Conservation (phyloP, 2,113 vertebrate species). For the Muntiacus reevesi region DNA sequence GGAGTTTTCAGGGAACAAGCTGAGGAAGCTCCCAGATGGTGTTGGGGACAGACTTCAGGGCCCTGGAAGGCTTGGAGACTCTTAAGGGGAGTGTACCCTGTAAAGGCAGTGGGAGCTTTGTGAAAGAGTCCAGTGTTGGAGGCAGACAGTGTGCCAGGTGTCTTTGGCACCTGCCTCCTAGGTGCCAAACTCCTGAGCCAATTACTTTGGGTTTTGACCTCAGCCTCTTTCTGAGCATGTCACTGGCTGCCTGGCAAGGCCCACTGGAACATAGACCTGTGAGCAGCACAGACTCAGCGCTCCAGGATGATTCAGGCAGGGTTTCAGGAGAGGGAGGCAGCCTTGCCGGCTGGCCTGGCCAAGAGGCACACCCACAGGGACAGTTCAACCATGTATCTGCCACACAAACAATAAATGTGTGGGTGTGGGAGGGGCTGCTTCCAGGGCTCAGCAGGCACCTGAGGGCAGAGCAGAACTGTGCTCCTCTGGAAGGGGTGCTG, state of each 20-base stretch:
- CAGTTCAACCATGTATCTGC: fast-evolving
- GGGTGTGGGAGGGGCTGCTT: not conserved
- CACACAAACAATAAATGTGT: fast-evolving
- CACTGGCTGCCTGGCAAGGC: not conserved
- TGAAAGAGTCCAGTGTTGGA: not conserved
- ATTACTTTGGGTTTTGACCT: not conserved
- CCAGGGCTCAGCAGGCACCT: not conserved
- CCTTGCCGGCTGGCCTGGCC: not conserved
- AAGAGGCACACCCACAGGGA: too few species aligned
- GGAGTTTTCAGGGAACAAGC: not conserved
- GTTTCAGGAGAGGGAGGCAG: not conserved
- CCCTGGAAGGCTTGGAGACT: not conserved
- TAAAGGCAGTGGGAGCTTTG: fast-evolving
- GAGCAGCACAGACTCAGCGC: not conserved
- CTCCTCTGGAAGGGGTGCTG: not conserved
- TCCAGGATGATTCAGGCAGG: not conserved
- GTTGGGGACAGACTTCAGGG: not conserved
- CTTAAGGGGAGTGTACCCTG: not conserved
- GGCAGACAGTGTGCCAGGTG: not conserved
- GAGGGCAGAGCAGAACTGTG: not conserved
- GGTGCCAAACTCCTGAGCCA: not conserved
- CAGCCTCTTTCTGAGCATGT: not conserved
- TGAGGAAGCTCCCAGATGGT: too few species aligned
- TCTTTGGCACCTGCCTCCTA: not conserved
- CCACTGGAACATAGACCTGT: not conserved